A percentile compares a stretch with the other conserved stretches of the same genome.
phyloP scores from a whole-genome alignment of 1,140 invertebrate species.

The Drosophila triauraria region DNA sequence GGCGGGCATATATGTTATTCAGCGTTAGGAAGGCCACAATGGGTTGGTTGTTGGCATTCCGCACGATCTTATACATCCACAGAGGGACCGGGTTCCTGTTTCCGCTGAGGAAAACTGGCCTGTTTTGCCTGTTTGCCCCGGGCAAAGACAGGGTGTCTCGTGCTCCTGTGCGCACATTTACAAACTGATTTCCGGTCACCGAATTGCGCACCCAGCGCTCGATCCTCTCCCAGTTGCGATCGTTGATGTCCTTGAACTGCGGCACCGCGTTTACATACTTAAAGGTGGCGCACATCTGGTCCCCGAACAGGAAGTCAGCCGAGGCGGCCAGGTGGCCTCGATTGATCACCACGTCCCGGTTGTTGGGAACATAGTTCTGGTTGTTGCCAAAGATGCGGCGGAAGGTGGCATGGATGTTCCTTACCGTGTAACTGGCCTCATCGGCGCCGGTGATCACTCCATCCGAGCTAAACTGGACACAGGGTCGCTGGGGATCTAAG shows the following conservation, averaged over 20 bases:
- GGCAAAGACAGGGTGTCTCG: conserved; percentile 13
- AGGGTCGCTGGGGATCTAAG: conserved; percentile 26
- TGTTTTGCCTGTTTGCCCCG: not conserved
- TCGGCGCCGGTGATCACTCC: conserved; percentile 32
- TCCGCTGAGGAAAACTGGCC: conserved; percentile 24
- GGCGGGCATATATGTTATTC: conserved; percentile 41
- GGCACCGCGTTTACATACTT: conserved; percentile 85
- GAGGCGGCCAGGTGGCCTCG: conserved; percentile 57
- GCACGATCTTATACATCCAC: conserved; percentile 57
- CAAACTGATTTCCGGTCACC: conserved; percentile 15
- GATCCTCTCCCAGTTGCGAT: conserved; percentile 85
- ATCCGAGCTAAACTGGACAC: conserved; percentile 32
- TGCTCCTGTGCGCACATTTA: conserved; percentile 30
- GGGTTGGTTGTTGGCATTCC: not conserved
- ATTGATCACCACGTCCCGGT: conserved; percentile 33
- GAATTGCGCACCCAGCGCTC: conserved; percentile 59
- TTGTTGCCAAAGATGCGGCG: conserved; percentile 27
- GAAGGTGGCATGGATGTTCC: conserved; percentile 31
- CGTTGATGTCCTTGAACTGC: conserved; percentile 85
- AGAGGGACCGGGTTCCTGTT: conserved; percentile 47
- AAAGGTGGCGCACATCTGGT: conserved; percentile 66
- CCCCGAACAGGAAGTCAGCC: conserved; percentile 50
- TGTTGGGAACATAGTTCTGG: conserved; percentile 36
- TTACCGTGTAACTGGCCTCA: conserved; percentile 22
- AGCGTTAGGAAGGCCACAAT: conserved; percentile 39